A percentile compares a stretch with the other conserved stretches of the same genome.
Conservation (phyloP, 1,140 invertebrate genomes). For the Lepidurus packardi region DNA sequence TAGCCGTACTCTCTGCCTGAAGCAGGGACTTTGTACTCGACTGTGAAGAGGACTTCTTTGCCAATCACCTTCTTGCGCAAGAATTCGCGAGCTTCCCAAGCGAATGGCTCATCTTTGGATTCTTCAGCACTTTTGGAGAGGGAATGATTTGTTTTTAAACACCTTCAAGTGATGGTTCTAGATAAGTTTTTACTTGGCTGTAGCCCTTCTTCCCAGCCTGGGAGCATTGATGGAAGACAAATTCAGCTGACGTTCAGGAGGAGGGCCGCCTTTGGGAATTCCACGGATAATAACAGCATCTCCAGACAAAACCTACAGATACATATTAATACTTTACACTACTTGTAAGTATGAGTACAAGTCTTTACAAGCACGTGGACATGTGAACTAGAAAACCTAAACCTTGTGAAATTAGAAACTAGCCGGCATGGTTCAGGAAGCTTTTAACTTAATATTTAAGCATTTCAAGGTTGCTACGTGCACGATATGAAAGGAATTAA, state of each 20-base stretch:
- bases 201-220: constrained; percentile 71
- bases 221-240: constrained; percentile 87
- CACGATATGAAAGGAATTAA: neutral
- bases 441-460: neutral
- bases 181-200: constrained; percentile 51
- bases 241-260: constrained; percentile 81
- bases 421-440: neutral
- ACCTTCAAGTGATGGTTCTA: constrained; percentile 37
- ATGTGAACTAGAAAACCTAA: neutral
- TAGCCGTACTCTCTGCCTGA: constrained; percentile 78
- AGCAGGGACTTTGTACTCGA: constrained; percentile 47
- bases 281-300: constrained; percentile 83
- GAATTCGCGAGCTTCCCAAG: constrained; percentile 94
- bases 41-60: constrained; percentile 70
- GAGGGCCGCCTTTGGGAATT: constrained; percentile 65
- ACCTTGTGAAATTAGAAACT: neutral
- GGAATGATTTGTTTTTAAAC: constrained; percentile 8
- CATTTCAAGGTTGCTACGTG: constrained; percentile 29
- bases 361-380: neutral
- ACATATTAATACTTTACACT: neutral
- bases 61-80: constrained; percentile 86
- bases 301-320: constrained; percentile 72
- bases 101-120: constrained; percentile 85
- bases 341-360: neutral
- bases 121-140: constrained; percentile 51